Percentiles rank a stretch among this genome's conserved stretches.
These are phyloP conservation scores for Lasiommata megera DNA, from an alignment of 2,888 invertebrate genomes.

Conservation along the genomic window DNA sequence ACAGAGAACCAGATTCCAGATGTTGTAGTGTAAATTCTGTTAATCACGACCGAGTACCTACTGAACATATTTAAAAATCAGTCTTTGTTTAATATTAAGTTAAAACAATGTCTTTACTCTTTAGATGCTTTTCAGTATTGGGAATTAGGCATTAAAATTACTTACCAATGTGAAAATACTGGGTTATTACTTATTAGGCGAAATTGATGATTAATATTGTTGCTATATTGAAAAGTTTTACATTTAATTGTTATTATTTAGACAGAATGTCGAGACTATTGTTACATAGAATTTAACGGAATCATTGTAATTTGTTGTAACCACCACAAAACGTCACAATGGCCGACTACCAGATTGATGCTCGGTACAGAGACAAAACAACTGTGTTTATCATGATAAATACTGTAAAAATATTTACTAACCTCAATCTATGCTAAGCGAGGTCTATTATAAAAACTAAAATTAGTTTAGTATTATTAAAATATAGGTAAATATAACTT, in stretches of 20 bases:
- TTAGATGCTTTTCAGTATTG: not conserved
- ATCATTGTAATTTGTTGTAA: not conserved
- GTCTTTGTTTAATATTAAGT: not conserved
- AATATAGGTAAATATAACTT: conserved; percentile 28
- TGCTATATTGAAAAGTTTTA: conserved; percentile 15
- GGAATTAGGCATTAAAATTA: not conserved
- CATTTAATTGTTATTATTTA: conserved; percentile 18
- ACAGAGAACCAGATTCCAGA: not conserved
- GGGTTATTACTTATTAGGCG: not conserved
- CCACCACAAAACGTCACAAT: not conserved
- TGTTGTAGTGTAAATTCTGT: not conserved
- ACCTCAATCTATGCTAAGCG: conserved; percentile 32
- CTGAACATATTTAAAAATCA: not conserved
- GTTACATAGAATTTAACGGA: conserved; percentile 20
- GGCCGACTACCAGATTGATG: not conserved
- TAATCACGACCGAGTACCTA: not conserved
- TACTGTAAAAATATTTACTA: conserved; percentile 25
- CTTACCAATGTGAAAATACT: not conserved
- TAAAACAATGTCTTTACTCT: not conserved
- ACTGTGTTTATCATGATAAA: conserved; percentile 1
- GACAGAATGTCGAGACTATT: conserved; percentile 24
- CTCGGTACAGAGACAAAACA: not conserved
- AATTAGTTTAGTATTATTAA: conserved; percentile 25
- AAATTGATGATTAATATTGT: conserved; percentile 12
- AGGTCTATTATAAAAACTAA: conserved; percentile 26